Conservation (phyloP, 1,140 invertebrate genomes). For the Papilio aristodemus region DNA sequence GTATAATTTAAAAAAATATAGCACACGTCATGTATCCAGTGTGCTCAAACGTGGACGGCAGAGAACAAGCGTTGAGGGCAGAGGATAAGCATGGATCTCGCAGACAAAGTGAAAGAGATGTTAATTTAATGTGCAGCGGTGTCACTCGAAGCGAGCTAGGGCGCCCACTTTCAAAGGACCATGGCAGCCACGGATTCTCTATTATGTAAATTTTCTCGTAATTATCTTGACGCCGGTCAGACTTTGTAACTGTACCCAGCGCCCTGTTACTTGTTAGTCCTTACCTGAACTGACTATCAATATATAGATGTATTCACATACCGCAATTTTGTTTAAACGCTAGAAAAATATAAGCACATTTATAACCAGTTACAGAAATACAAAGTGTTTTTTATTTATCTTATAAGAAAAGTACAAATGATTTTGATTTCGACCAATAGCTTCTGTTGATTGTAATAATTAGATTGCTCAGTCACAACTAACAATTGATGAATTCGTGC, state of each 20-base stretch:
- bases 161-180: conserved; percentile 72
- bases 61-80: no score
- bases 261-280: conserved; percentile 60
- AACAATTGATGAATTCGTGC: background rate
- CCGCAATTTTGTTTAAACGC: conserved; percentile 37
- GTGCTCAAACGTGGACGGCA: conserved; percentile 53
- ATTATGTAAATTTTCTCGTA: conserved; percentile 78
- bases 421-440: no score
- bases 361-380: no score
- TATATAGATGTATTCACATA: conserved; percentile 45
- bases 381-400: no score
- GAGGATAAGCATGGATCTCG: conserved; percentile 26
- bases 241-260: conserved; percentile 68
- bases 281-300: conserved; percentile 58
- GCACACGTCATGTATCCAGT: conserved; percentile 40
- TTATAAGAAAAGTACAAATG: no score
- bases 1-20: background rate
- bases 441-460: background rate
- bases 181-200: conserved; percentile 72
- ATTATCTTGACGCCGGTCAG: conserved; percentile 68
- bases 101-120: conserved; percentile 71
- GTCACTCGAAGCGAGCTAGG: conserved; percentile 62
- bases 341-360: no score
- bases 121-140: conserved; percentile 74
- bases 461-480: background rate